Evolutionary conservation across 2,797 vertebrate genomes (phyloP), one percentile per base, ranked within the genome.

Genomic region (Danio albolineatus): DNA sequence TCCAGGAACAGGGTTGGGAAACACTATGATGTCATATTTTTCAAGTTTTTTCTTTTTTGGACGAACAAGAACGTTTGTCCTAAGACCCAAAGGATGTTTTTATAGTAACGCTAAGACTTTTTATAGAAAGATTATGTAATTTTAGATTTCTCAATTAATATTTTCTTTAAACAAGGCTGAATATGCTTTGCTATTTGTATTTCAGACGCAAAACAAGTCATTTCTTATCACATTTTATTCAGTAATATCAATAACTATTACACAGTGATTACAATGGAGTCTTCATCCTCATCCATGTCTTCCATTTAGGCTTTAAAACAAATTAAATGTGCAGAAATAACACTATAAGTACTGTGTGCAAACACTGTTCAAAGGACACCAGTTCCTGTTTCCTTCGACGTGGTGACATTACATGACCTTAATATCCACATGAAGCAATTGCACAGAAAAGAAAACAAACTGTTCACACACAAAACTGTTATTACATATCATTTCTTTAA

Each of bases 161-260:
- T 21, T 54, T 38, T 21, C 39, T 56, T 54, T 19, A 56, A 21
- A 72, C 7, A 21, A 71, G 13, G 7, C 2, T 43, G 56, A 71
- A 71, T 6, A 43, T 21, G 69, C 38, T 14, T 7, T 56, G 51
- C 17, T 14, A 4, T n/a, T 44, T 10, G 10, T 41, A 44, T 14
- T 43, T 72, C 41, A 41, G 44, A 28, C 19, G 28, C 2, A 3
- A 70, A 73, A 12, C 3, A 14, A 41, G 59, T 16, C 64, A 67
- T 57, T 73, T 80, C 4, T 73, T 2, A 49, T 72, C 21, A 82
- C 51, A 28, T 59, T 83, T 73, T 76, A 85, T 67, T 76, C 46
- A 51, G 61, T 65, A 74, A 75, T 62, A 77, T 57, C 77, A 49
- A 76, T 72, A 41, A 71, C 13, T 56, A 72, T 59, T 80, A 73